These are phyloP conservation scores for Hyposoter didymator DNA, from an alignment of 2,888 invertebrate species.

Conservation along the genomic window DNA sequence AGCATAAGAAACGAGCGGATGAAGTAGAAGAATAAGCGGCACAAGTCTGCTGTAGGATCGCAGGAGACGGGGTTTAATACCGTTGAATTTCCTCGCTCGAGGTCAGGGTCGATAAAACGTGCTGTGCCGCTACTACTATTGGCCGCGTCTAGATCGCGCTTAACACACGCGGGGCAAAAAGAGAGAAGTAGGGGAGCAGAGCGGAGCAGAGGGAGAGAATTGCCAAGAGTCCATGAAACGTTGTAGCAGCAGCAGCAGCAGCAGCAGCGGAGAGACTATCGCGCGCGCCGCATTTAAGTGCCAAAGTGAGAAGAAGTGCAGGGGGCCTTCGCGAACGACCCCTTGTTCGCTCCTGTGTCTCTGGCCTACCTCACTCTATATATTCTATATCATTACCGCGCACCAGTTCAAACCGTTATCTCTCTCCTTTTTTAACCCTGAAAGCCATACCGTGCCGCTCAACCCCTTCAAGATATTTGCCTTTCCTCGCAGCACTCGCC, in stretches of 20 bases:
- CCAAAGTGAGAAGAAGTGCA: slow-evolving; percentile 26
- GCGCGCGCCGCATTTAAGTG: slow-evolving; percentile 47
- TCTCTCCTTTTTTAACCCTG: background rate
- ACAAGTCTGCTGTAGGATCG: slow-evolving; percentile 43
- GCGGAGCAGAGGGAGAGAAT: slow-evolving; percentile 3
- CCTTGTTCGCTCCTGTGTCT: slow-evolving; percentile 43
- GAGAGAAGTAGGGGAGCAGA: background rate
- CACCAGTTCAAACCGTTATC: background rate
- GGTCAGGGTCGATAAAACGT: slow-evolving; percentile 71
- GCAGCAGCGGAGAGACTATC: no score
- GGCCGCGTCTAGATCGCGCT: slow-evolving; percentile 42
- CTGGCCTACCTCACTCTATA: slow-evolving; percentile 66
- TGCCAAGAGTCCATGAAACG: slow-evolving; percentile 36
- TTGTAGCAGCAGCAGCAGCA: slow-evolving; percentile 31
- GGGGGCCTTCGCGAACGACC: slow-evolving; percentile 11
- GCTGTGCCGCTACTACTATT: slow-evolving; percentile 59
- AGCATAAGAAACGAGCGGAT: slow-evolving; percentile 37
- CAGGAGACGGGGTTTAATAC: slow-evolving; percentile 63
- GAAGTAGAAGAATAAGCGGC: slow-evolving; percentile 32
- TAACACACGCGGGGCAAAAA: slow-evolving; percentile 28
- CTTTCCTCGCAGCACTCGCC: slow-evolving; percentile 10
- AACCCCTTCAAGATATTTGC: slow-evolving; percentile 61
- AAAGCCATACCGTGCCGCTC: slow-evolving; percentile 41
- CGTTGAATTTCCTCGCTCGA: slow-evolving; percentile 68
- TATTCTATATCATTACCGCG: background rate